A percentile compares a stretch with the other conserved stretches of the same genome.
These are phyloP conservation scores for Bothrops jararaca DNA, from an alignment of 2,113 vertebrate genomes.

Conservation along the genomic window DNA sequence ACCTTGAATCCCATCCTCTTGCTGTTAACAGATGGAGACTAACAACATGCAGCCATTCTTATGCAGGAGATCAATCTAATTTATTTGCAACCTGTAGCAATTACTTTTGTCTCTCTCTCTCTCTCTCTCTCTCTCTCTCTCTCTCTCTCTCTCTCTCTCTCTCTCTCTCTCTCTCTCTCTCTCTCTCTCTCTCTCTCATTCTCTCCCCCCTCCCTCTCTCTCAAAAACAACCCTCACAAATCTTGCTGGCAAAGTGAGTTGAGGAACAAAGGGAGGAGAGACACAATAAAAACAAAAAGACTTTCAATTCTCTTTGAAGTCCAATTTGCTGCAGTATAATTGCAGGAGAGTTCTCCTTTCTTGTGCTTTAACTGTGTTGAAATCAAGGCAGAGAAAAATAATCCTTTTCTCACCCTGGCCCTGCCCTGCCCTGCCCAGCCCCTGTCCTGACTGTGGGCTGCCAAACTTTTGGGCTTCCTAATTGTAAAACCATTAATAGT, in stretches of 20 bases:
- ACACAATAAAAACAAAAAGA: conserved; percentile 67
- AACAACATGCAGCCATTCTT: conserved; percentile 55
- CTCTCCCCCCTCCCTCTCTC: neutral
- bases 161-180: neutral
- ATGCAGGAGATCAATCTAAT: conserved; percentile 67
- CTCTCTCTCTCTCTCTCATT: fast-evolving
- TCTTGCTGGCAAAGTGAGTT: conserved; percentile 50
- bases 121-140: neutral
- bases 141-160: too few species aligned
- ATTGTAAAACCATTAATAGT: neutral
- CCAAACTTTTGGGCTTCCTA: neutral
- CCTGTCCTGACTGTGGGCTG: neutral
- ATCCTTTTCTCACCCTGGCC: neutral
- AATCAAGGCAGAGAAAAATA: conserved; percentile 33
- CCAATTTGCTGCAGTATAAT: conserved; percentile 69
- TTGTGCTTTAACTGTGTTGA: conserved; percentile 50
- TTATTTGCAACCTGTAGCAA: conserved; percentile 70
- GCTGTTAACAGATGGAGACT: conserved; percentile 42
- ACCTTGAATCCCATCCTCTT: neutral
- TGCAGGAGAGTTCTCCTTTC: conserved; percentile 57
- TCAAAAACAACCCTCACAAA: conserved; percentile 16
- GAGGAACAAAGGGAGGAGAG: conserved; percentile 36
- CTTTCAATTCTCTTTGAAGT: conserved; percentile 71
- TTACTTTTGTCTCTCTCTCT: conserved; percentile 59
- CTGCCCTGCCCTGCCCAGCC: neutral